Evolutionary conservation across 2,888 invertebrate species (phyloP).

Genomic region (Perizoma flavofasciatum): DNA sequence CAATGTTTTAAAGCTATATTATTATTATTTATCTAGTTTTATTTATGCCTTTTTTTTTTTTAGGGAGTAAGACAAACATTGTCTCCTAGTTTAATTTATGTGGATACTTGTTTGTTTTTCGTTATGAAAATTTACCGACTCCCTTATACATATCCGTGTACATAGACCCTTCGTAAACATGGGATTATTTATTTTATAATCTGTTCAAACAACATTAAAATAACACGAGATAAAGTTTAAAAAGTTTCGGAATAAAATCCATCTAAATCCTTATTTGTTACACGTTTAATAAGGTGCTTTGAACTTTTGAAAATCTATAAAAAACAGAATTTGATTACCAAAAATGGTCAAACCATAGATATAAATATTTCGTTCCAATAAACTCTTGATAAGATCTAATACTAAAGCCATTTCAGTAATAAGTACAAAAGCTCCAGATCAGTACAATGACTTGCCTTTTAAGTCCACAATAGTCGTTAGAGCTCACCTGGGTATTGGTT

Average conservation of each 20-base stretch:
- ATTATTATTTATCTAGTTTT: not conserved
- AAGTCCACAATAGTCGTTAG: conserved; percentile 54
- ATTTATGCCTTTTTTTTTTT: conserved; percentile 7
- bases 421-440: conserved; percentile 47
- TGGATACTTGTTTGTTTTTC: conserved; percentile 47
- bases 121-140: conserved; percentile 48
- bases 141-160: conserved; percentile 44
- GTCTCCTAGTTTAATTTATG: conserved; percentile 48
- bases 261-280: too few species aligned
- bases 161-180: conserved; percentile 39
- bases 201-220: conserved; percentile 20
- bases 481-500: conserved; percentile 52
- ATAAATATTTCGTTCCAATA: too few species aligned
- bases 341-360: not conserved
- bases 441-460: conserved; percentile 56
- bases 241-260: too few species aligned
- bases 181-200: conserved; percentile 20
- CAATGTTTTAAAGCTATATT: too few species aligned
- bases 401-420: conserved; percentile 17
- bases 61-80: conserved; percentile 44
- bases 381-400: too few species aligned
- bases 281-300: too few species aligned
- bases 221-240: too few species aligned
- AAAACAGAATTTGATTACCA: not conserved
- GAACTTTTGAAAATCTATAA: not conserved